phyloP scores from a whole-genome alignment of 2,888 invertebrate species.

The Arge pagana region DNA sequence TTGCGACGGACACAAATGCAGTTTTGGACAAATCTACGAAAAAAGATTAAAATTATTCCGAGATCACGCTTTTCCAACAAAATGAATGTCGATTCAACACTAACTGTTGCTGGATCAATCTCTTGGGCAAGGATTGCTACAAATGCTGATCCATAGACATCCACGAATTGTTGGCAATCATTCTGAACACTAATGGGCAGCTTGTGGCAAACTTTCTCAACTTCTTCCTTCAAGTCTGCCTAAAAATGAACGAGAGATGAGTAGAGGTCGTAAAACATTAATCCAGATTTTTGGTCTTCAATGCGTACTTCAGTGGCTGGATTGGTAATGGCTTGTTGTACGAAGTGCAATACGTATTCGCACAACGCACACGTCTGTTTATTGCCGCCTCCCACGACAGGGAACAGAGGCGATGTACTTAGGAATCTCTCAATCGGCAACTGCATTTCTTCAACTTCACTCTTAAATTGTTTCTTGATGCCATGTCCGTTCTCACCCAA shows the following conservation, averaged over 20 bases:
- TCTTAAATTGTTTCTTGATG: slow-evolving; percentile 27
- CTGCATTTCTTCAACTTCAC: slow-evolving; percentile 52
- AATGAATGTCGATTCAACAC: slow-evolving; percentile 32
- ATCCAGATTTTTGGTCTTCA: too few species aligned
- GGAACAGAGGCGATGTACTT: slow-evolving; percentile 49
- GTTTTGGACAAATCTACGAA: slow-evolving; percentile 70
- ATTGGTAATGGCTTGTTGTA: slow-evolving; percentile 75
- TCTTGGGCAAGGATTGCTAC: slow-evolving; percentile 79
- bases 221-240: slow-evolving; percentile 70
- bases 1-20: slow-evolving; percentile 70
- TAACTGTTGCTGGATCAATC: slow-evolving; percentile 74
- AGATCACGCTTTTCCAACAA: not conserved
- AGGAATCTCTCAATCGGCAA: slow-evolving; percentile 62
- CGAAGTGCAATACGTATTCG: slow-evolving; percentile 79
- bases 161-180: slow-evolving; percentile 76
- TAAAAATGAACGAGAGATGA: slow-evolving; percentile 52
- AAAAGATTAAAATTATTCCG: slow-evolving; percentile 25
- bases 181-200: slow-evolving; percentile 67
- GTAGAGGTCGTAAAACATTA: not conserved
- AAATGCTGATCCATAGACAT: slow-evolving; percentile 78
- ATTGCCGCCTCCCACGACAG: slow-evolving; percentile 38
- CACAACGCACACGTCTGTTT: slow-evolving; percentile 75
- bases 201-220: slow-evolving; percentile 72
- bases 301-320: slow-evolving; percentile 69
- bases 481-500: slow-evolving; percentile 22